phyloP scores from a whole-genome alignment of 2,113 vertebrate species.

The Eidolon helvum region DNA sequence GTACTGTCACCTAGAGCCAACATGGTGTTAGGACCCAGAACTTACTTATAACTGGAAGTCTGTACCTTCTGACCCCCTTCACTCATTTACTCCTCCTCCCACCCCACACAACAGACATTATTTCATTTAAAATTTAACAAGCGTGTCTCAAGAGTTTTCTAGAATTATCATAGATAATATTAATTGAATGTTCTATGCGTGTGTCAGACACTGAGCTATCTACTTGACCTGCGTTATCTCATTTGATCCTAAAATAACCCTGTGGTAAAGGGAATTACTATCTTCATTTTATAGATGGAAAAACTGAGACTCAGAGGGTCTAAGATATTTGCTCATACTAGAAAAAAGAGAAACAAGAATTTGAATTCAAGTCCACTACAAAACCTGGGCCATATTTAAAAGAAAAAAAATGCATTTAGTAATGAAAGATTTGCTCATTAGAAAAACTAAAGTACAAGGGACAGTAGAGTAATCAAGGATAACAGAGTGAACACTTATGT shows the following conservation, averaged over 20 bases:
- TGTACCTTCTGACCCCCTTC: background rate
- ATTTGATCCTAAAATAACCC: background rate
- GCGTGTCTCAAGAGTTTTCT: background rate
- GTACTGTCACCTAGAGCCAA: background rate
- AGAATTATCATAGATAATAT: background rate
- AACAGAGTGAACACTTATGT: background rate
- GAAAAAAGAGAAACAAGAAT: background rate
- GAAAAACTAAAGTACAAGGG: background rate
- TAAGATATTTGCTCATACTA: background rate
- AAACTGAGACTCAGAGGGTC: background rate
- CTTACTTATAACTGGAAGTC: background rate
- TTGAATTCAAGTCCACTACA: background rate
- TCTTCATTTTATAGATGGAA: background rate
- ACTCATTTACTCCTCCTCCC: background rate
- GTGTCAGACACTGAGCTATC: background rate
- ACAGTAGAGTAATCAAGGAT: background rate
- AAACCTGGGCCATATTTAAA: background rate
- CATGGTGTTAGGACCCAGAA: background rate
- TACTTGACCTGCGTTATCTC: background rate
- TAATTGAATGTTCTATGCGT: background rate
- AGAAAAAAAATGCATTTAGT: background rate
- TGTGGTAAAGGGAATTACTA: background rate
- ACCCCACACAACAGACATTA: background rate
- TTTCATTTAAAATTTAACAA: constrained; percentile 15
- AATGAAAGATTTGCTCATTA: background rate